Evolutionary conservation across 2,888 invertebrate species (phyloP).

Genomic region (Sphaeridia pumilis): DNA sequence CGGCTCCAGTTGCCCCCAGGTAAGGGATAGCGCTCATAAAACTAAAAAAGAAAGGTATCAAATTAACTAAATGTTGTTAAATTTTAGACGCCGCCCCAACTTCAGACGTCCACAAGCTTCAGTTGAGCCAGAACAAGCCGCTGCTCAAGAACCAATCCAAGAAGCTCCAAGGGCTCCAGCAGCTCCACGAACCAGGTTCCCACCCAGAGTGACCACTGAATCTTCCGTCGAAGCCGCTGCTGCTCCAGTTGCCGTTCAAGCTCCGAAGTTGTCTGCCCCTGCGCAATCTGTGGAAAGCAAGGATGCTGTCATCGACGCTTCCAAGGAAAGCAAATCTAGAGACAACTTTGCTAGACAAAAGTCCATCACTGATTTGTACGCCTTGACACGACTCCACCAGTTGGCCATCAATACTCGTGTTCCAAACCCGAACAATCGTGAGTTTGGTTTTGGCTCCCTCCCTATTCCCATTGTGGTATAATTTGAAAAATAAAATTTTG

Average conservation of each 20-base stretch:
- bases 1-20: neutral
- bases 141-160: neutral
- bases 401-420: constrained; percentile 32
- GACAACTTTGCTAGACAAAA: constrained; percentile 32
- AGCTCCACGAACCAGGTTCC: constrained; percentile 16
- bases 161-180: neutral
- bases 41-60: no score
- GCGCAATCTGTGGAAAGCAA: constrained; percentile 7
- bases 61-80: neutral
- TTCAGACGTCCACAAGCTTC: constrained; percentile 11
- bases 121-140: neutral
- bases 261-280: neutral
- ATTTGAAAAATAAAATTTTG: no score
- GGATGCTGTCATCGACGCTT: neutral
- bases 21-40: no score
- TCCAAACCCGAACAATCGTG: constrained; percentile 27
- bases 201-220: constrained; percentile 12
- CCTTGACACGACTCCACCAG: constrained; percentile 34
- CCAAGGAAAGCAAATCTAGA: constrained; percentile 21
- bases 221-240: constrained; percentile 3
- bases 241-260: neutral
- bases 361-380: constrained; percentile 33
- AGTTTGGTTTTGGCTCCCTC: neutral
- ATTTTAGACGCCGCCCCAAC: constrained; percentile 7
- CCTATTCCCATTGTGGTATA: neutral